A percentile compares a stretch with the other conserved stretches of the same genome.
Conservation (phyloP, 2,888 invertebrate species). For the Hipparchia semele region DNA sequence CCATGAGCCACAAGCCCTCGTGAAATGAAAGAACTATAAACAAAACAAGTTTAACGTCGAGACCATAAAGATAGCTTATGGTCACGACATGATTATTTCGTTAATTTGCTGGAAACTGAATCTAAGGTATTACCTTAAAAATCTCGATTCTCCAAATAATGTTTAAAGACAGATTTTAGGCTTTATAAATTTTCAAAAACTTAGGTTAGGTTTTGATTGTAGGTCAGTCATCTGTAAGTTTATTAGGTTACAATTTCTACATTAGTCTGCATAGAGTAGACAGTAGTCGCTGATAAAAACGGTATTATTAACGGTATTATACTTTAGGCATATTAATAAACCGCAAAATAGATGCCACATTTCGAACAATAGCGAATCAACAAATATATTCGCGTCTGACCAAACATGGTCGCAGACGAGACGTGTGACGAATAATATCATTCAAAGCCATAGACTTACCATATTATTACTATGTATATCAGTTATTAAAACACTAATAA, state of each 20-base stretch:
- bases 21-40: too few relatives aligned
- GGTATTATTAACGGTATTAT: neutral
- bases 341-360: conserved; percentile 13
- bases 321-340: neutral
- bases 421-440: conserved; percentile 30
- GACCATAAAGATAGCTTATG: neutral
- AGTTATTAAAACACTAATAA: conserved; percentile 19
- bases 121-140: too few relatives aligned
- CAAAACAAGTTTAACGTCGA: neutral
- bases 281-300: neutral
- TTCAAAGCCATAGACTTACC: neutral
- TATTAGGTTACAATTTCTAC: too few relatives aligned
- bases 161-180: too few relatives aligned
- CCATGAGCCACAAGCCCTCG: too few relatives aligned
- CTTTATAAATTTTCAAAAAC: too few relatives aligned
- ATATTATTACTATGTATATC: too few relatives aligned
- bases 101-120: too few relatives aligned
- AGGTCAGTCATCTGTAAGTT: too few relatives aligned
- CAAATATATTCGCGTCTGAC: conserved; percentile 30
- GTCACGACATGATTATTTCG: too few relatives aligned
- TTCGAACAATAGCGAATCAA: conserved; percentile 17
- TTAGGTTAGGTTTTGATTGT: too few relatives aligned
- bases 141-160: too few relatives aligned
- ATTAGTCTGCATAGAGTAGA: neutral
- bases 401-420: conserved; percentile 29